Base-by-base conservation (phyloP, 2,797 vertebrate genomes). In the Adelosebastes latens region DNA sequence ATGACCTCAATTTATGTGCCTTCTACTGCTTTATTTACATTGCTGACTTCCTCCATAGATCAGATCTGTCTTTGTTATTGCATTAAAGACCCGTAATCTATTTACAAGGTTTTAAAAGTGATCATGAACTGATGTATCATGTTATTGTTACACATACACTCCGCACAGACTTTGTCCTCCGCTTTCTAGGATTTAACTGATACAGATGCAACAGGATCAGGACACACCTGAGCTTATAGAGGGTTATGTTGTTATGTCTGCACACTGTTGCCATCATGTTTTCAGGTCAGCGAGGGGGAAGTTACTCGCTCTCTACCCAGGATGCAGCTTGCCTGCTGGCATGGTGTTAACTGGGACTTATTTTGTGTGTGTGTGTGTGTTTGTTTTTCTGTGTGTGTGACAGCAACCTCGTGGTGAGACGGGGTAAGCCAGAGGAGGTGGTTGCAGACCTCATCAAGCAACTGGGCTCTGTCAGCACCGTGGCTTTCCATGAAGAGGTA, bases 401-500 rank as follows among this genome's bases (percentile, higher is more conserved):
- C 88, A 97, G 97, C 72, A 97, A 94, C 70, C 93, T 97, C n/a
- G 75, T 94, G 36, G 95, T 97, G 81, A 95, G 96, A 87, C 93
- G 72, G 27, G 96, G 97, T 31, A 96, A 96, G 24, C 96, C 96
- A 0, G 97, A 97, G 91, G 94, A 97, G 12, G 93, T 97, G 18
- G 91, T 97, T 1, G 1, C 27, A 2, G 95, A 96, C 79, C 93
- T 97, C 55, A 96, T 97, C 77, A 90, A 89, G 90, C 94, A 95
- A 63, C 76, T 97, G 62, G 94, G 95, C 82, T 95, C 95, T 4
- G 95, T 97, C 82, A 92, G 92, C 12, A 72, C 94, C 0, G 96
- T 97, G 80, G 95, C 86, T 62, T 96, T 97, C 86, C 96, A 97
- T 0, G 93, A 97, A 72, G 97, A 97, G 95, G 96, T 97, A 85